Evolutionary conservation across 2,113 vertebrate species (phyloP).

Genomic region (Hemibagrus wyckioides): DNA sequence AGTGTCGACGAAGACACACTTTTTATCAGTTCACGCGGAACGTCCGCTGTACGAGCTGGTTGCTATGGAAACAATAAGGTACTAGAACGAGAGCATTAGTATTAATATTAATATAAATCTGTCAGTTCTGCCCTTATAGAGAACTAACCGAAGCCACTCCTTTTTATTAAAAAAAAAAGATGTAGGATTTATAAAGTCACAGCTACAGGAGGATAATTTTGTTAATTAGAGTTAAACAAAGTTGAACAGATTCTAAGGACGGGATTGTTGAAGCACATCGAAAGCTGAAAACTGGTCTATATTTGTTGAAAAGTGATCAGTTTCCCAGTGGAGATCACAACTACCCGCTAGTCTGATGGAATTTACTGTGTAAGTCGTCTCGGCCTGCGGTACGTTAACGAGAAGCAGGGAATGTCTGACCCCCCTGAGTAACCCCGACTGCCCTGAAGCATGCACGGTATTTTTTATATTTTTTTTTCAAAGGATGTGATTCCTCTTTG

Average conservation of each 20-base stretch:
- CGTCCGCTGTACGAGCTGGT: no score
- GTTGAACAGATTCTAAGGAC: neutral
- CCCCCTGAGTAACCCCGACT: slow-evolving; percentile 37
- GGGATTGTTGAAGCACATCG: no score
- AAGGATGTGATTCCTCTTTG: slow-evolving; percentile 10
- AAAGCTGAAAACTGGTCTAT: no score
- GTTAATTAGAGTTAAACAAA: neutral
- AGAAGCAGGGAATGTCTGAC: slow-evolving; percentile 31
- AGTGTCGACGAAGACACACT: no score
- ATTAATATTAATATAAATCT: neutral
- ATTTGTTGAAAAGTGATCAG: neutral
- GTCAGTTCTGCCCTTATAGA: no score
- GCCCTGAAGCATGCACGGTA: neutral
- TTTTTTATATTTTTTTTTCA: neutral
- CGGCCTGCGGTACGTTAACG: neutral
- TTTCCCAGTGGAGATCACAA: neutral
- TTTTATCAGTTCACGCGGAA: no score
- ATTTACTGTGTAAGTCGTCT: neutral
- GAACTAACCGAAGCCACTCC: neutral
- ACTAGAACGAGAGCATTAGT: no score
- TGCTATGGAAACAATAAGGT: neutral
- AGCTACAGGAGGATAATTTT: neutral
- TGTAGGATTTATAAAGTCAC: neutral
- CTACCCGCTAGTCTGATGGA: neutral
- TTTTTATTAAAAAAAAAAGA: neutral